These are phyloP conservation scores for Aphis craccivora DNA, from an alignment of 1,140 invertebrate genomes.

Conservation along the genomic window DNA sequence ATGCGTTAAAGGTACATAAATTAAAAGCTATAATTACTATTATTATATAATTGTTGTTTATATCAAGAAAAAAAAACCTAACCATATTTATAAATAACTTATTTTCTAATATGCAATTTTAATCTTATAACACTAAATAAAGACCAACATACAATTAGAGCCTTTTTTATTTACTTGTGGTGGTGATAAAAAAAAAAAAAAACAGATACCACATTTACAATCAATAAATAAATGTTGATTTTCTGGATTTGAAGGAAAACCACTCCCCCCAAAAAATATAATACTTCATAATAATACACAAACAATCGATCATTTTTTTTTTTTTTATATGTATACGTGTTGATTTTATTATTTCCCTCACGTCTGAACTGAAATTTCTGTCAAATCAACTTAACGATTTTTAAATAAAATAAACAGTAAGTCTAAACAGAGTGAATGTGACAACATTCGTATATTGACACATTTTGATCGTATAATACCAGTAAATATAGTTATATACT, in stretches of 20 bases:
- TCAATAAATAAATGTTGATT: not conserved
- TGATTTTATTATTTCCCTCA: not conserved
- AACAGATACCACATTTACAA: too few species aligned
- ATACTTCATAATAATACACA: not conserved
- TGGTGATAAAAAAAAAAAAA: not conserved
- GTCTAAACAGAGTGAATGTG: not conserved
- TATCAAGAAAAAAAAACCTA: too few species aligned
- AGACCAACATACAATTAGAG: not conserved
- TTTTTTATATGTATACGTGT: not conserved
- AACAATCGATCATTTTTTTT: not conserved
- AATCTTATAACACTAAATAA: not conserved
- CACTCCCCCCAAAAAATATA: not conserved
- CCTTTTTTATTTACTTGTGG: not conserved
- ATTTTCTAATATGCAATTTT: not conserved
- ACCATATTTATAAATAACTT: too few species aligned
- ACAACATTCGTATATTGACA: not conserved
- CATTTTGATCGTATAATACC: not conserved
- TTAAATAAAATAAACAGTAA: slow-evolving; percentile 15
- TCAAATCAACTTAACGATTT: slow-evolving; percentile 38
- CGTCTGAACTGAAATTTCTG: not conserved
- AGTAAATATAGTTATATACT: not conserved
- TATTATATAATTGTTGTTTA: too few species aligned
- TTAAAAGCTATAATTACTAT: not conserved
- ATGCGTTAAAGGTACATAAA: not conserved
- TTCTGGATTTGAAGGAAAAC: not conserved